Percentiles rank a stretch among this genome's conserved stretches.
phyloP scores from a whole-genome alignment of 2,113 vertebrate species.

The Chitala chitala region DNA sequence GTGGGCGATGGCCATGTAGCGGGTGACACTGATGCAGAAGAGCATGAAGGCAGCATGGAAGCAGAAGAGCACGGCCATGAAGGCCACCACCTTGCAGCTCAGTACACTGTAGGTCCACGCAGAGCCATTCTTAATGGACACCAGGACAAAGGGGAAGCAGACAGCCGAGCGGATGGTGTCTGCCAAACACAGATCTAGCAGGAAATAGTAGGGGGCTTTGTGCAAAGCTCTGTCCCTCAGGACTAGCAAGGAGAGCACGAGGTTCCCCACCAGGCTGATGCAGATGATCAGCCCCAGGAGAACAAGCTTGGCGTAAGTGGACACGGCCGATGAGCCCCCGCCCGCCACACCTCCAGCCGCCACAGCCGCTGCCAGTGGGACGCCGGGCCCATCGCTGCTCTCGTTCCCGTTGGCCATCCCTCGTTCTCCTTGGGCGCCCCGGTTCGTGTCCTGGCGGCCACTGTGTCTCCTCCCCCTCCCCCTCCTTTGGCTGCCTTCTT shows the following conservation, averaged over 20 bases:
- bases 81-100: slow-evolving; percentile 90
- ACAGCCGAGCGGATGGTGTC: slow-evolving; percentile 84
- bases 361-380: slow-evolving; percentile 61
- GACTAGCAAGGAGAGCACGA: slow-evolving; percentile 80
- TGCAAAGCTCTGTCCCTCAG: slow-evolving; percentile 81
- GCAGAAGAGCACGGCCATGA: slow-evolving; percentile 88
- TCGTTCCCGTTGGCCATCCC: slow-evolving; percentile 79
- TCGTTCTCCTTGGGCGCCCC: slow-evolving; percentile 36
- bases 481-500: slow-evolving; percentile 44
- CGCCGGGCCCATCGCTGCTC: slow-evolving; percentile 66
- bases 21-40: slow-evolving; percentile 87
- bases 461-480: slow-evolving; percentile 48
- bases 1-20: slow-evolving; percentile 91
- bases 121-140: slow-evolving; percentile 83
- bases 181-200: slow-evolving; percentile 87
- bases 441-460: slow-evolving; percentile 35
- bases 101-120: slow-evolving; percentile 85
- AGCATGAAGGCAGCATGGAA: slow-evolving; percentile 94
- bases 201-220: slow-evolving; percentile 89
- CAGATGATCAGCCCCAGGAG: slow-evolving; percentile 87
- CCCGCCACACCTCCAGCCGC: slow-evolving; percentile 66
- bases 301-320: slow-evolving; percentile 82
- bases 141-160: slow-evolving; percentile 87
- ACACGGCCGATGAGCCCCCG: slow-evolving; percentile 63
- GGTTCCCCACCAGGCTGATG: slow-evolving; percentile 80